phyloP scores from a whole-genome alignment of 2,797 vertebrate species.

The Holocentrus rufus region DNA sequence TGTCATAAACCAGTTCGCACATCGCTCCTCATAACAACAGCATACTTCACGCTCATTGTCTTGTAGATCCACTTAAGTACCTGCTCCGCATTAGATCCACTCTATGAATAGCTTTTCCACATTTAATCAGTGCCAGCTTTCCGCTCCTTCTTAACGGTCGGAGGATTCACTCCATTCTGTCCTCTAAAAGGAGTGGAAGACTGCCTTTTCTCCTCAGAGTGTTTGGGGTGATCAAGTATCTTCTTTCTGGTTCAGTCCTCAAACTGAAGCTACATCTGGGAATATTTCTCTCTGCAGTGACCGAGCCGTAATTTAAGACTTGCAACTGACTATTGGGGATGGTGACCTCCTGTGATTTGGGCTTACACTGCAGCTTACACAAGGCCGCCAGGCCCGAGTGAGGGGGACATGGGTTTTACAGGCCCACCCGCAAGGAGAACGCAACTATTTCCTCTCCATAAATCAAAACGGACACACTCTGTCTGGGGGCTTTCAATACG shows the following conservation, averaged over 20 bases:
- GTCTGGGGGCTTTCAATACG: conserved; percentile 69
- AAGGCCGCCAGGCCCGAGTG: conserved; percentile 59
- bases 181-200: conserved; percentile 31
- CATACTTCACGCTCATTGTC: conserved; percentile 43
- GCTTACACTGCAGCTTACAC: conserved; percentile 68
- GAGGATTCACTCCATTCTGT: conserved; percentile 52
- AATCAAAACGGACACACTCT: conserved; percentile 76
- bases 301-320: conserved; percentile 68
- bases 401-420: conserved; percentile 62
- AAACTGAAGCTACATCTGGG: conserved; percentile 67
- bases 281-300: conserved; percentile 68
- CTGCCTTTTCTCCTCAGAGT: conserved; percentile 40
- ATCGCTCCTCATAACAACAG: conserved; percentile 54
- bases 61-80: conserved; percentile 48
- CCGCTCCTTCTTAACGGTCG: conserved; percentile 32
- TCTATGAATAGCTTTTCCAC: conserved; percentile 23
- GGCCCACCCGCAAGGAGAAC: conserved; percentile 75
- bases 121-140: conserved; percentile 44
- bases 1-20: conserved; percentile 61
- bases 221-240: conserved; percentile 56
- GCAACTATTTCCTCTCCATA: conserved; percentile 78
- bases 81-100: conserved; percentile 33
- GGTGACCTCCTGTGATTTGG: conserved; percentile 72
- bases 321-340: conserved; percentile 60
- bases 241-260: conserved; percentile 46